Base-by-base conservation (phyloP, 2,888 invertebrate genomes). In the Julus scandinavius region DNA sequence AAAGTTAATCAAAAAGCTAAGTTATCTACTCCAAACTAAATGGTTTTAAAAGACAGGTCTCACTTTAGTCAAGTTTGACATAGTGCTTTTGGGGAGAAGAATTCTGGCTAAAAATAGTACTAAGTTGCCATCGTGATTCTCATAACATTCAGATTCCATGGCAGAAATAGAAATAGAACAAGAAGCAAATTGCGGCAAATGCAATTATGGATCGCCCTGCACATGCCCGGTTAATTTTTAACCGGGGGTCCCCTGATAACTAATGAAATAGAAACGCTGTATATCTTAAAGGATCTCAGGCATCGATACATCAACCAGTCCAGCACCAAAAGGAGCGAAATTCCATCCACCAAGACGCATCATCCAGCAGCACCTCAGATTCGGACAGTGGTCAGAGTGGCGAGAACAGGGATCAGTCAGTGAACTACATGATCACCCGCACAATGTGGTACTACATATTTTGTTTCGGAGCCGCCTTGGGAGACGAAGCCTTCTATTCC, bases 401-500 rank as follows among this genome's bases (percentile, higher is more conserved):
- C 2, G 50, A 40, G 49, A 41, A n/a, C 58, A 20, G n/a, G 2
- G 54, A 40, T 5, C 40, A 58, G n/a, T 54, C 83, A 11, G 41
- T 45, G 80, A 80, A 45, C 40, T 72, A 80, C 80, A 83, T 87
- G 15, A 90, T 90, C 38, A 88, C 89, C n/a, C 96, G 96, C 92
- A 94, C 94, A 91, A 95, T 96, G 91, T 96, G 97, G 95, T 96
- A 96, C 93, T 96, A 96, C 92, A 91, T 97, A 89, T 98, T 98
- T 92, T 92, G 95, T 38, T 94, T 97, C 91, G 97, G 97, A 29
- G 97, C 97, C 0, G 95, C 96, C 89, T 93, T 98, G 49, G 98
- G 98, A 0, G 97, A 98, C 93, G 98, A 98, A 93, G 94, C 96
- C 89, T 98, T 98, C 92, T 98, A 98, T 92, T 95, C 96, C 1